Evolutionary conservation across 2,113 vertebrate species (phyloP), one percentile per base, ranked within the genome.

Genomic region (Cervus canadensis): DNA sequence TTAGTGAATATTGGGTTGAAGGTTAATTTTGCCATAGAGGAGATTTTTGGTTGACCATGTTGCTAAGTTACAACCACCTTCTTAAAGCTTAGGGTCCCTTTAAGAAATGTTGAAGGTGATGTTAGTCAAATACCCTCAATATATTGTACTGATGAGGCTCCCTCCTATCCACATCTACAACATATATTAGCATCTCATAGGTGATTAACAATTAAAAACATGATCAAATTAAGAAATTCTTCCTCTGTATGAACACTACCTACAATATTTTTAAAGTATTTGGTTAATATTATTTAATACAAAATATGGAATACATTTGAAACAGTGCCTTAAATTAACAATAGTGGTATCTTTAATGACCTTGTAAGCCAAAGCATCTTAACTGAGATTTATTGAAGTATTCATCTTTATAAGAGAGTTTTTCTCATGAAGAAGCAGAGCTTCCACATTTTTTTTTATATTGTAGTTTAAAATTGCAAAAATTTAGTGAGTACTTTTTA

Each of bases 401-500:
- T 17, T 36, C 36, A 45, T 79, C 12, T 92, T 94, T 96, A 64
- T 84, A 93, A 76, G 33, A 87, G 33, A 15, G 40, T 84, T 91
- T 78, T 52, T 96, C 93, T 96, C 78, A 43, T 78, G 84, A 43
- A 94, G 95, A 93, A 85, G n/a, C 13, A 57, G 30, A 74, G 12
- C 54, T 81, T 94, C 76, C 59, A 64, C 74, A 40, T 40, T 40
- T 62, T 25, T 82, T 94, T 62, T 86, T 78, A 87, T 17, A 90
- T 40, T 86, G 5, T 50, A 89, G n/a, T 76, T 84, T 86, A 84
- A 85, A 81, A 94, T 74, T 78, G 87, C 40, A 33, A 86, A 78
- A 91, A 96, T 92, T 83, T 78, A 98, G 89, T 92, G 93, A 92
- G 84, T 94, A 28, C 2, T 12, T 97, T 97, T 98, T 96, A 94